These are phyloP conservation scores for Eupithecia subfuscata DNA, from an alignment of 2,888 invertebrate genomes.

Conservation along the genomic window DNA sequence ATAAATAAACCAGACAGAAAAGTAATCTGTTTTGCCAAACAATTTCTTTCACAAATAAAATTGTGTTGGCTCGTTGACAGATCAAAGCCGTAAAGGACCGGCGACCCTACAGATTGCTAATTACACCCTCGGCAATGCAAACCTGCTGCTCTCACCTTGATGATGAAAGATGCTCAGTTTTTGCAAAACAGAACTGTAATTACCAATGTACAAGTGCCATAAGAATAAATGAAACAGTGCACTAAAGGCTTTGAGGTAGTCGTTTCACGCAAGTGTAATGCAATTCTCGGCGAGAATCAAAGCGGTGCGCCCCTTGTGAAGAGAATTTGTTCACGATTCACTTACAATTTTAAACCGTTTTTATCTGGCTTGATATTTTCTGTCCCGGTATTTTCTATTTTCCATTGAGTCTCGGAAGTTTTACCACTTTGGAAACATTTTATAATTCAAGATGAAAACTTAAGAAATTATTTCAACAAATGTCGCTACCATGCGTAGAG, in stretches of 20 bases:
- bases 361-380: slow-evolving; percentile 8
- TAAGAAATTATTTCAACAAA: not conserved
- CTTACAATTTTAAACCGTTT: slow-evolving; percentile 15
- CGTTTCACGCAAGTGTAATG: slow-evolving; percentile 71
- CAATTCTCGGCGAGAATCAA: slow-evolving; percentile 72
- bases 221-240: slow-evolving; percentile 62
- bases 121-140: slow-evolving; percentile 35
- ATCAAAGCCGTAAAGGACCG: slow-evolving; percentile 22
- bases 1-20: slow-evolving; percentile 5
- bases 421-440: not conserved
- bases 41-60: slow-evolving; percentile 1
- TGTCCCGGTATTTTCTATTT: not conserved
- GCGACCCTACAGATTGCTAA: slow-evolving; percentile 28
- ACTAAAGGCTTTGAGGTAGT: slow-evolving; percentile 63
- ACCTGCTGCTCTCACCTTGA: slow-evolving; percentile 26
- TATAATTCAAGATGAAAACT: not conserved
- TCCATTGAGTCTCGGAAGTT: too few species aligned
- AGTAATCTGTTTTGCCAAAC: slow-evolving; percentile 5
- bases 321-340: slow-evolving; percentile 21
- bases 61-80: slow-evolving; percentile 14
- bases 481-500: not conserved
- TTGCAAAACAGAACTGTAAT: slow-evolving; percentile 60
- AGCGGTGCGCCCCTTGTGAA: slow-evolving; percentile 46
- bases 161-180: slow-evolving; percentile 41
- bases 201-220: slow-evolving; percentile 66